Percentiles rank a stretch among this genome's conserved stretches.
These are phyloP conservation scores for Pyrgus malvae DNA, from an alignment of 2,888 invertebrate genomes.

Conservation along the genomic window DNA sequence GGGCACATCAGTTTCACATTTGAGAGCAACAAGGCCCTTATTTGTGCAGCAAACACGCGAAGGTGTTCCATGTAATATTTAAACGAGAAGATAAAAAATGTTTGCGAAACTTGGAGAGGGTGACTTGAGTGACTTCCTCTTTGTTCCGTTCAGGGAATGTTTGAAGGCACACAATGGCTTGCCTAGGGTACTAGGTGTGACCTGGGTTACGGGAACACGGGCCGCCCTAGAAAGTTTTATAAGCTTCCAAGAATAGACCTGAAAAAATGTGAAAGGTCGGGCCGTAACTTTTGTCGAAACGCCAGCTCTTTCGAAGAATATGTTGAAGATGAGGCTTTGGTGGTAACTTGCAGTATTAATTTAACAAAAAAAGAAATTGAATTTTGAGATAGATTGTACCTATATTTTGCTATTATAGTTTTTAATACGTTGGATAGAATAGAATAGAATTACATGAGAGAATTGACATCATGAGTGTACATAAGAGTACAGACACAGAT, in stretches of 20 bases:
- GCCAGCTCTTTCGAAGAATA: no score
- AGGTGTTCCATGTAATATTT: background rate
- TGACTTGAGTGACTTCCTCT: background rate
- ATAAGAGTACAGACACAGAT: no score
- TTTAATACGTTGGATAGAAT: no score
- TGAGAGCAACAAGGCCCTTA: no score
- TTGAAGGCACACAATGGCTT: constrained; percentile 1
- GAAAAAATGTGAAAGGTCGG: background rate
- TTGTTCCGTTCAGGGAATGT: background rate
- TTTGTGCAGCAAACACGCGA: background rate
- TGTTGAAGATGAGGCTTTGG: no score
- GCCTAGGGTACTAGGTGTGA: constrained; percentile 6
- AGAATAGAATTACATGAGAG: no score
- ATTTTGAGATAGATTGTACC: no score
- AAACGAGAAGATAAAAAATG: background rate
- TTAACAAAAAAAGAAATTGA: no score
- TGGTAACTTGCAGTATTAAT: no score
- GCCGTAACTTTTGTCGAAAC: background rate
- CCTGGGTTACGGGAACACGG: constrained; percentile 6
- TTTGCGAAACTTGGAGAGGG: background rate
- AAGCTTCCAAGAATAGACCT: background rate
- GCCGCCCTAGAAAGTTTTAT: constrained; percentile 4
- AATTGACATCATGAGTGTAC: no score
- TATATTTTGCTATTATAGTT: no score
- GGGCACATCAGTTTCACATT: no score